These are phyloP conservation scores for Siniperca scherzeri DNA, from an alignment of 2,797 vertebrate genomes.

Conservation along the genomic window DNA sequence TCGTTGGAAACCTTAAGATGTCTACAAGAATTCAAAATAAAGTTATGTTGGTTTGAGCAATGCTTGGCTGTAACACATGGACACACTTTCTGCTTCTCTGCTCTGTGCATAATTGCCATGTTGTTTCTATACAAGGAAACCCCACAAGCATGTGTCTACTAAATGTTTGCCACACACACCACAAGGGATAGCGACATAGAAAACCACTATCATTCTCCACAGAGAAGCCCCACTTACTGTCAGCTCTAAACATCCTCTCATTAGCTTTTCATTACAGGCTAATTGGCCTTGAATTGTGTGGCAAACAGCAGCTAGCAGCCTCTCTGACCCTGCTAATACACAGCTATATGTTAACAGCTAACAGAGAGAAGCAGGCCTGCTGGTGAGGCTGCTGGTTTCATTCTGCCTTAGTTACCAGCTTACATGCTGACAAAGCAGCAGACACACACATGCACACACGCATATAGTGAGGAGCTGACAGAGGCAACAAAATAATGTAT, in stretches of 20 bases:
- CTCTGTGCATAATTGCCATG: conserved; percentile 38
- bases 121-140: conserved; percentile 55
- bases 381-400: conserved; percentile 1
- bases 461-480: conserved; percentile 1
- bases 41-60: not conserved
- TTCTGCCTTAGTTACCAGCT: not conserved
- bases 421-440: conserved; percentile 10
- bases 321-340: conserved; percentile 30
- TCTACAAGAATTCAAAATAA: not conserved
- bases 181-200: conserved; percentile 32
- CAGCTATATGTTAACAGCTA: conserved; percentile 5
- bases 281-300: conserved; percentile 65
- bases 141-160: conserved; percentile 36
- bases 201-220: conserved; percentile 60
- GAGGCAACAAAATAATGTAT: conserved; percentile 14
- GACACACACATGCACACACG: not conserved
- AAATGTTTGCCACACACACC: conserved; percentile 33
- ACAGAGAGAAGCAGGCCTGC: not conserved
- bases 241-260: conserved; percentile 66
- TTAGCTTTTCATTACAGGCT: conserved; percentile 70
- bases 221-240: conserved; percentile 66
- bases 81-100: conserved; percentile 8
- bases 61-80: not conserved
- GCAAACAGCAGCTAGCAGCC: conserved; percentile 43
- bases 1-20: not conserved